Base-by-base conservation (phyloP, 2,888 invertebrate species). In the Coelinius sp. region DNA sequence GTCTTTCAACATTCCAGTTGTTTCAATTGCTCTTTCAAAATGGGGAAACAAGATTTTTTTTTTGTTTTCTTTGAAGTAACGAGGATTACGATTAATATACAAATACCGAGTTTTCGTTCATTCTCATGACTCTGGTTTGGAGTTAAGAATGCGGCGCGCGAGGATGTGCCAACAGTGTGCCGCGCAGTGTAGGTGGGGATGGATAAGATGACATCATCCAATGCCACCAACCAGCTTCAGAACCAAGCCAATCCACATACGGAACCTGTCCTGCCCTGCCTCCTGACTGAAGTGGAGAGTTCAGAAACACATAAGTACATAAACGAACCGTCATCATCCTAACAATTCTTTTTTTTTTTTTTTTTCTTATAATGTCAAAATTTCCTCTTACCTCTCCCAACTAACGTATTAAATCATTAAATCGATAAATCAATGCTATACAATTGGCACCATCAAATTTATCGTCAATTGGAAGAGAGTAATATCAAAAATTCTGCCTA, bases 91-190 rank as follows among this genome's bases (percentile, higher is more conserved):
- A 86, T 82, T 87, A 87, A 86, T 86, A 87, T 87, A 87, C 87
- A 87, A 87, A 87, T 87, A 87, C 87, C 87, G 87, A 87, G 85
- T 87, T 87, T 59, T 63, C 83, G 86, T 86, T 87, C 85, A 87
- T 87, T 87, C 86, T 86, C 87, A 87, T 87, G 87, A 87, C 86
- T 87, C 87, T 86, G 86, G 85, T 87, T 87, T 87, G 87, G 86
- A 87, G 87, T 86, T 84, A 87, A 87, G 87, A 87, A 87, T 87
- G 87, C 87, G 84, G 86, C 86, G 86, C 87, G 86, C 86, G 84
- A 82, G 85, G 87, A 86, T 87, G 86, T 86, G 86, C 87, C 87
- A 86, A 86, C 63, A 41, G 84, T 81, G 86, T 87, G 86, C 86
- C 85, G 83, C 85, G 85, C 84, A 83, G 84, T 86, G 87, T 86